Evolutionary conservation across 2,797 vertebrate species (phyloP), one percentile per base, ranked within the genome.

Genomic region (Mus caroli): DNA sequence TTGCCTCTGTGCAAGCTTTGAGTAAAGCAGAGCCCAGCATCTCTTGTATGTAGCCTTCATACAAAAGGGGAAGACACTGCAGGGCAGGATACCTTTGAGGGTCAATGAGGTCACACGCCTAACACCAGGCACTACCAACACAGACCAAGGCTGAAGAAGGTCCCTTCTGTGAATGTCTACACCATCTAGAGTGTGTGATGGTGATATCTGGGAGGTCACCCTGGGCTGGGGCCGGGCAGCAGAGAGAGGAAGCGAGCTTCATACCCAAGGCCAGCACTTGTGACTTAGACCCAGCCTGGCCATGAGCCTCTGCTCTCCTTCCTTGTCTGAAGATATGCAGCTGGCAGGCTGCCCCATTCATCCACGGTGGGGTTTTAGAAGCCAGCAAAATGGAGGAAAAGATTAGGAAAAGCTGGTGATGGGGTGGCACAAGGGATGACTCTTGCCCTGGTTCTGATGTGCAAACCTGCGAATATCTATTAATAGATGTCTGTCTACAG

Each of bases 11-110:
- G 13, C n/a, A 52, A 58, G 67, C 14, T 15, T 64, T 19, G 31
- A 60, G 2, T n/a, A 12, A 52, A 37, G n/a, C 13, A 3, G 60
- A 1, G 8, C n/a, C 15, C 8, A 43, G 28, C 9, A 9, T 13
- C n/a, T 28, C 14, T 0, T 46, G 46, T 8, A 0, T 46, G 46
- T 8, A 0, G 2, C n/a, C 8, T 26, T 34, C 24, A 46, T 0
- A 62, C 40, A 75, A 88, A 2, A 22, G 50, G 54, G 1, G n/a
- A 78, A 80, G 75, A 37, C n/a, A 19, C 20, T 50, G 20, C 20
- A 46, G 28, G 22, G 17, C 34, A 26, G 40, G 1, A 3, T 14
- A 10, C 28, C 54, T 58, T 31, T 10, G 40, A 58, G 19, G 40
- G 56, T 24, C 56, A 43, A 14, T 50, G 34, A 67, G 43, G 19